Evolutionary conservation across 2,888 invertebrate species (phyloP).

Genomic region (Drosophila koepferae): DNA sequence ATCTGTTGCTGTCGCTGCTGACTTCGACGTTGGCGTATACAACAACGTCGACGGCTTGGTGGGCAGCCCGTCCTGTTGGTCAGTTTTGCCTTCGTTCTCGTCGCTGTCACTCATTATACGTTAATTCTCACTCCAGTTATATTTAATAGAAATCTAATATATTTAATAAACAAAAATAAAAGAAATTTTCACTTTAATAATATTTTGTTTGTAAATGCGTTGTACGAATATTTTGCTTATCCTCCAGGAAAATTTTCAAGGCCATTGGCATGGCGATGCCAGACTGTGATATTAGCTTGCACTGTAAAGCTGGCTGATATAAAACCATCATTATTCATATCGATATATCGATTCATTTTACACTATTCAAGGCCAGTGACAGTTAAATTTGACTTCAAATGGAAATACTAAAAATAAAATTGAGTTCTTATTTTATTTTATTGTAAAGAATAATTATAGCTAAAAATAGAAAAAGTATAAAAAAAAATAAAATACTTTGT

Average conservation of each 20-base stretch:
- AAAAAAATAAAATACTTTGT: neutral
- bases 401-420: neutral
- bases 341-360: constrained; percentile 9
- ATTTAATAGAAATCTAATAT: neutral
- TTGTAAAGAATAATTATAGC: no score
- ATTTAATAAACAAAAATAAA: neutral
- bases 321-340: neutral
- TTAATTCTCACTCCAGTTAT: neutral
- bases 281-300: neutral
- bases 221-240: constrained; percentile 26
- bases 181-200: neutral
- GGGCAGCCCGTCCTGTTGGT: constrained; percentile 4
- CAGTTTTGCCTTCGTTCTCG: constrained; percentile 18
- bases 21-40: constrained; percentile 14
- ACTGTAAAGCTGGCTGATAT: constrained; percentile 26
- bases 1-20: constrained; percentile 28
- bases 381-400: neutral
- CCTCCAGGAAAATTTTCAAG: constrained; percentile 18
- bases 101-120: constrained; percentile 38
- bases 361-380: no score
- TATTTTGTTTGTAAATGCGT: constrained; percentile 20
- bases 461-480: no score
- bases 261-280: constrained; percentile 33
- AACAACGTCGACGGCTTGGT: constrained; percentile 12
- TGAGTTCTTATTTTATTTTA: neutral